These are phyloP conservation scores for Tortricodes alternella DNA, from an alignment of 2,888 invertebrate species.

Conservation along the genomic window DNA sequence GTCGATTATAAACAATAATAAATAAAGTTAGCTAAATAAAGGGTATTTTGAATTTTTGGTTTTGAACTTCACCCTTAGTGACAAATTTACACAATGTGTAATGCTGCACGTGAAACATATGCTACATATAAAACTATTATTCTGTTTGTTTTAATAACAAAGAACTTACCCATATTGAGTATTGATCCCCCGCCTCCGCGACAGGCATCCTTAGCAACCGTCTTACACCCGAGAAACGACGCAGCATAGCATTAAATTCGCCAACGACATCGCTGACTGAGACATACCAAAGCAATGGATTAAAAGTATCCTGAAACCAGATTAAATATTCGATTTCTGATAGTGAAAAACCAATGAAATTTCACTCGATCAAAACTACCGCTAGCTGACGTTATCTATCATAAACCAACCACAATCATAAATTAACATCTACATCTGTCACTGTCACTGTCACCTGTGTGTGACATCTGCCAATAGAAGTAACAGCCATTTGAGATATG, in stretches of 20 bases:
- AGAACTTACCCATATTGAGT: slow-evolving; percentile 83
- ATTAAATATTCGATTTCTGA: slow-evolving; percentile 7
- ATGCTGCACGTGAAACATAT: not conserved
- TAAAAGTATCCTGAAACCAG: slow-evolving; percentile 4
- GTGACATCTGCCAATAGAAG: too few relatives aligned
- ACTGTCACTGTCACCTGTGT: too few relatives aligned
- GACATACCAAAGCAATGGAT: slow-evolving; percentile 45
- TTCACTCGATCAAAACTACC: slow-evolving; percentile 13
- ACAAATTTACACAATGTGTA: not conserved
- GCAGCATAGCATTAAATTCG: slow-evolving; percentile 51
- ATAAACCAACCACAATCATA: not conserved
- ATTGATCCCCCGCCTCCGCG: slow-evolving; percentile 78
- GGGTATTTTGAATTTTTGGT: too few relatives aligned
- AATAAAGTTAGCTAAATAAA: not conserved
- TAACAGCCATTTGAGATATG: too few relatives aligned
- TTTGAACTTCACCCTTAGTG: too few relatives aligned
- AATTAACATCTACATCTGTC: slow-evolving; percentile 13
- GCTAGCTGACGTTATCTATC: slow-evolving; percentile 5
- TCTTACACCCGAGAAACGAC: slow-evolving; percentile 64
- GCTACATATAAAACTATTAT: not conserved
- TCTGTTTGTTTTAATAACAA: slow-evolving; percentile 29
- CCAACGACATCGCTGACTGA: slow-evolving; percentile 52
- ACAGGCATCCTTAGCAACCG: slow-evolving; percentile 83
- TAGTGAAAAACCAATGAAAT: slow-evolving; percentile 17
- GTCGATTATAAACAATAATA: not conserved